Evolutionary conservation across 2,113 vertebrate genomes (phyloP), one percentile per base, ranked within the genome.

Genomic region (Pseudonaja textilis): DNA sequence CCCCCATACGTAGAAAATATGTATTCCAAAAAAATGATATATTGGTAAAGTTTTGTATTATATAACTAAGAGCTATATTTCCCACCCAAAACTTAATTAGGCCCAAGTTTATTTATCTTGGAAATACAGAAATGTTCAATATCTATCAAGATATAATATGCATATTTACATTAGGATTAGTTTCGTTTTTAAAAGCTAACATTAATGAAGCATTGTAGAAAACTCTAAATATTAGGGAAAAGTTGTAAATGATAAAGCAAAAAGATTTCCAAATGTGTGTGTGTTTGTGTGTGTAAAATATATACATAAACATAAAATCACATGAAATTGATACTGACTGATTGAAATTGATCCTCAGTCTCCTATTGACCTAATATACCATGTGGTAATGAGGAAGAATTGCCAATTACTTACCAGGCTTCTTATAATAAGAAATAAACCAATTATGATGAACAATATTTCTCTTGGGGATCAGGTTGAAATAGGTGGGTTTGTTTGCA

Each of bases 381-480:
- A 94, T 88, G 25, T 54, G 3, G 89, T 96, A 47, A 86, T 87
- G 10, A 92, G 74, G 90, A 92, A 91, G 87, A 86, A 93, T 88
- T 56, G 54, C 69, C 39, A 74, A 34, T 34, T 39, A 0, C 52
- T 26, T 42, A 34, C 45, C 34, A 57, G 14, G 16, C 34, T 91
- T 91, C 26, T 56, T 14, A 69, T 74, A 10, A 57, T 45, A 85
- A 89, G 74, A 93, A 96, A 3, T 52, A 94, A 64, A 87, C 50
- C 5, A 61, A 50, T 90, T 95, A 26, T 4, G 93, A 2, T 56
- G 89, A 95, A 52, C 92, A 89, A 91, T 56, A 20, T 1, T 87
- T 26, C 5, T 0, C 0, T 85, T 89, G 25, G 2, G 74, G 1
- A 54, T 91, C 0, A 2, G 14, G 14, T 0, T 45, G 39, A 39